Percentiles rank a stretch among this genome's conserved stretches.
These are phyloP conservation scores for Rambutsinella grinnellia DNA, from an alignment of 2,888 invertebrate genomes.

Conservation along the genomic window DNA sequence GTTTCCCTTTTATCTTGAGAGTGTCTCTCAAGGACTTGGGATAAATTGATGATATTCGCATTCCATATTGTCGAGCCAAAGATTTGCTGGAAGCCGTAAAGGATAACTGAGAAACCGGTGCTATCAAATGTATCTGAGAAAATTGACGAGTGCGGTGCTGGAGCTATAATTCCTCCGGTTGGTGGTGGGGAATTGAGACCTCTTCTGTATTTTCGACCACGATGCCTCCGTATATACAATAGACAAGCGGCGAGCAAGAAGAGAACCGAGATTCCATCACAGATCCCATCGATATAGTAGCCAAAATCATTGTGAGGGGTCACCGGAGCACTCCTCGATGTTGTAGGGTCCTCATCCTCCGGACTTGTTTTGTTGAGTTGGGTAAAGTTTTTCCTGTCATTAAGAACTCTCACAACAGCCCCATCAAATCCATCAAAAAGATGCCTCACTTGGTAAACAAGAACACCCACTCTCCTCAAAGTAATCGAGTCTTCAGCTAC, in stretches of 20 bases:
- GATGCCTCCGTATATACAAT: slow-evolving; percentile 79
- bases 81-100: slow-evolving; percentile 74
- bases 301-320: no score
- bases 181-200: no score
- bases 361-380: no score
- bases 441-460: slow-evolving; percentile 84
- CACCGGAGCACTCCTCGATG: no score
- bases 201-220: slow-evolving; percentile 67
- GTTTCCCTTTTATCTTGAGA: slow-evolving; percentile 72
- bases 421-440: slow-evolving; percentile 90
- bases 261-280: slow-evolving; percentile 82
- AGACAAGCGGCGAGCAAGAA: slow-evolving; percentile 80
- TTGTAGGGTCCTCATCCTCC: no score
- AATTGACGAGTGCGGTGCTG: neutral
- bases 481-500: slow-evolving; percentile 80
- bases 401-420: slow-evolving; percentile 85
- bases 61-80: slow-evolving; percentile 87
- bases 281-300: slow-evolving; percentile 85
- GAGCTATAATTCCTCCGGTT: neutral
- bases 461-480: slow-evolving; percentile 79
- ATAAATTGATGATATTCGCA: slow-evolving; percentile 84
- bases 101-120: slow-evolving; percentile 56
- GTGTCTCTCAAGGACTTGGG: slow-evolving; percentile 79
- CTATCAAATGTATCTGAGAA: no score
- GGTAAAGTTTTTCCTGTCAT: no score